Evolutionary conservation across 2,888 invertebrate species (phyloP).

Genomic region (Isoperla grammatica): DNA sequence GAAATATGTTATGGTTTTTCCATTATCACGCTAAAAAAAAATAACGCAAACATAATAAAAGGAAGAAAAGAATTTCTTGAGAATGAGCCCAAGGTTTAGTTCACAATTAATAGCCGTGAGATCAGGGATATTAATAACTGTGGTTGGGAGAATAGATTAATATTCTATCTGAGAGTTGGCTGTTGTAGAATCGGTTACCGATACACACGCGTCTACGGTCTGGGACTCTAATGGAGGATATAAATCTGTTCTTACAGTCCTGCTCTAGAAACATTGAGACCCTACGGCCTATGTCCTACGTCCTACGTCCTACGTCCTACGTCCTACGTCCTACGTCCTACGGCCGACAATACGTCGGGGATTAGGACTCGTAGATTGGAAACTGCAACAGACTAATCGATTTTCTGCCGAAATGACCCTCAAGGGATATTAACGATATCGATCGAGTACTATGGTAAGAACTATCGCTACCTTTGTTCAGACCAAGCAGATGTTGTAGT

Average conservation of each 20-base stretch:
- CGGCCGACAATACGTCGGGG: constrained; percentile 11
- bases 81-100: no score
- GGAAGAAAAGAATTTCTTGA: no score
- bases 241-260: constrained; percentile 25
- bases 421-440: neutral
- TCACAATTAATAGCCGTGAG: no score
- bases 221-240: constrained; percentile 26
- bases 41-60: no score
- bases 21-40: no score
- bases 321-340: no score
- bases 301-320: no score
- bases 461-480: constrained; percentile 14
- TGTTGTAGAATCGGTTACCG: constrained; percentile 27
- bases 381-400: constrained; percentile 14
- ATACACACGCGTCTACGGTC: constrained; percentile 24
- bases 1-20: no score
- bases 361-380: constrained; percentile 16
- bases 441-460: constrained; percentile 3
- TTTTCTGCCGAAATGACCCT: constrained; percentile 14
- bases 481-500: no score
- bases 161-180: no score
- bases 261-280: constrained; percentile 11
- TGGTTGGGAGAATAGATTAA: no score
- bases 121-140: no score
- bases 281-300: constrained; percentile 3